Conservation (phyloP, 2,888 invertebrate genomes). For the Ornithoptera alexandrae region DNA sequence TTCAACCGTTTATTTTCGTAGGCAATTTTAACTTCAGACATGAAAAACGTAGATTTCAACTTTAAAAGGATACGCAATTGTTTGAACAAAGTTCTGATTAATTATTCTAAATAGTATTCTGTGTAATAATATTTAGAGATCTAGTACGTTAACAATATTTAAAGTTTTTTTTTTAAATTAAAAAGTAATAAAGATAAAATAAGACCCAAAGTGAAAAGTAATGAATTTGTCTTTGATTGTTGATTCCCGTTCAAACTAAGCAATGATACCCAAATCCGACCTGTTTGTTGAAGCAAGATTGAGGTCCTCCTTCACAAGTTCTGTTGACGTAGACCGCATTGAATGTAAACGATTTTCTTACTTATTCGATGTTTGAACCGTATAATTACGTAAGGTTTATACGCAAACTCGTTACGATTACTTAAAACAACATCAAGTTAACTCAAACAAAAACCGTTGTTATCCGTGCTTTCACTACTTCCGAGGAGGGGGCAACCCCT, state of each 20-base stretch:
- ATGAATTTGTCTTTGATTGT: constrained; percentile 15
- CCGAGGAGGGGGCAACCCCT: too few species aligned
- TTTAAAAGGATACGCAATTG: neutral
- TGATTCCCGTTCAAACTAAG: constrained; percentile 16
- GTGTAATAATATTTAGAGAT: neutral
- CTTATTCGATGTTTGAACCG: constrained; percentile 49
- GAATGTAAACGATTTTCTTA: constrained; percentile 65
- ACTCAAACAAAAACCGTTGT: too few species aligned
- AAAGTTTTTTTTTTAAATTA: neutral
- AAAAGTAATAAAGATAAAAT: neutral
- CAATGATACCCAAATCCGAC: constrained; percentile 28
- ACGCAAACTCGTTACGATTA: neutral
- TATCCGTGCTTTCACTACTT: too few species aligned
- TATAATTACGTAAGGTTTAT: neutral
- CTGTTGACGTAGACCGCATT: constrained; percentile 63
- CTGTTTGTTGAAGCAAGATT: constrained; percentile 61
- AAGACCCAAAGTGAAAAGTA: neutral
- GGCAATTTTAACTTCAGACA: neutral
- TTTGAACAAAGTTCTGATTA: neutral
- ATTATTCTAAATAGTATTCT: too few species aligned
- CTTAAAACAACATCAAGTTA: neutral
- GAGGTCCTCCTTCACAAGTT: constrained; percentile 46
- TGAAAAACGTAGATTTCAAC: neutral
- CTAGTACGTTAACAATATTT: neutral
- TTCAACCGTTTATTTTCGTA: constrained; percentile 11